Conservation (phyloP, 2,113 vertebrate genomes). For the Microtus oregoni region DNA sequence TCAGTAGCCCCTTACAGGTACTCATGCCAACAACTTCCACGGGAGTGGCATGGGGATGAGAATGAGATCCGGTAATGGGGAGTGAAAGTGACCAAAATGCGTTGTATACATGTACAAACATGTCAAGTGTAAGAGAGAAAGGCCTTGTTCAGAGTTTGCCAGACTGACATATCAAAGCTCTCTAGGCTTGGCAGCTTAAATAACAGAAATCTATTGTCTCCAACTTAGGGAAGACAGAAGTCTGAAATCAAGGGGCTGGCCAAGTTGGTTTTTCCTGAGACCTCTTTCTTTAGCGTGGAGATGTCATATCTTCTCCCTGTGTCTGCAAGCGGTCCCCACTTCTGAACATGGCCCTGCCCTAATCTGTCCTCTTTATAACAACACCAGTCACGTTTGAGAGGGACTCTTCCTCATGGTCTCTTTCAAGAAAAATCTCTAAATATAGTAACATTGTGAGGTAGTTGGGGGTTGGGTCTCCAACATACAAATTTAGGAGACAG, state of each 20-base stretch:
- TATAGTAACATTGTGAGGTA: background rate
- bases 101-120: too few relatives aligned
- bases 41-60: too few relatives aligned
- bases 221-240: background rate
- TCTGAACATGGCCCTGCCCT: background rate
- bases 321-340: background rate
- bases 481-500: background rate
- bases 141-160: background rate
- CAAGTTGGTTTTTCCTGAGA: background rate
- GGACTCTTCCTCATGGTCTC: background rate
- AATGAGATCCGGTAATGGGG: background rate
- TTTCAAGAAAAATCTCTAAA: conserved; percentile 4
- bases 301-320: fast-evolving
- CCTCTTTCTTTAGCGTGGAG: background rate
- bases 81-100: too few relatives aligned
- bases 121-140: background rate
- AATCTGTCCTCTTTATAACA: background rate
- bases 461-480: background rate
- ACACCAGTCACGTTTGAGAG: background rate
- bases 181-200: background rate
- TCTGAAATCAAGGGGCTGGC: background rate
- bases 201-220: background rate
- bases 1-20: background rate
- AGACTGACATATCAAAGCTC: background rate
- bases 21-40: too few relatives aligned